Evolutionary conservation across 2,113 vertebrate genomes (phyloP), one percentile per base, ranked within the genome.

Genomic region (Nothobranchius furzeri): DNA sequence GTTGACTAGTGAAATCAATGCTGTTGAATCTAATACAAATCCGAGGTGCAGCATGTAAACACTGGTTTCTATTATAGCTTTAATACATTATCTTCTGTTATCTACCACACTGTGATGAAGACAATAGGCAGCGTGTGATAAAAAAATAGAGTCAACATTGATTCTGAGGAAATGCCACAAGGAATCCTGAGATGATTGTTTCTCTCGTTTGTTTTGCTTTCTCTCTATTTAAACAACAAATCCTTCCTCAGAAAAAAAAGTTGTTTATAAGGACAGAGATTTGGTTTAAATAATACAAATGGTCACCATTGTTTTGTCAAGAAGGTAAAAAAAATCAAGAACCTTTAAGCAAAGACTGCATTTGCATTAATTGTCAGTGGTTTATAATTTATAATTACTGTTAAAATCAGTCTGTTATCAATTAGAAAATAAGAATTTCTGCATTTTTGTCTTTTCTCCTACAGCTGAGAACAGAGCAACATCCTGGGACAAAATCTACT

Each of bases 1-100:
- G 95, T 95, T 94, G 94, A 94, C 95, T 95, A 95, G 94, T 96
- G 92, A 96, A 96, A 98, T 97, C 96, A 93, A 96, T 99, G 96
- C 94, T 96, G 91, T 98, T 97, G 96, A 95, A 94, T 95, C 93
- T 94, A 94, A 97, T 95, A 95, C 93, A 95, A 96, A 93, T 93
- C 90, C 92, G 94, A 94, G 93, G 81, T 83, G 94, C 90, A 83
- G 93, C 94, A 94, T 96, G 95, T 97, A 96, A 96, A 98, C 96
- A 96, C 95, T 94, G 92, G 94, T 96, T 96, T 96, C 95, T 95
- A 95, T 96, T 95, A 96, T 83, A 88, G 90, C 86, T 92, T 92
- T 95, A 95, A 94, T 93, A 94, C 79, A 87, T 86, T 90, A 87
- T 90, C 83, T 74, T 92, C 85, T 94, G 93, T 93, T 90, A 94